phyloP scores from a whole-genome alignment of 2,888 invertebrate species.

The Oasisia sp. region DNA sequence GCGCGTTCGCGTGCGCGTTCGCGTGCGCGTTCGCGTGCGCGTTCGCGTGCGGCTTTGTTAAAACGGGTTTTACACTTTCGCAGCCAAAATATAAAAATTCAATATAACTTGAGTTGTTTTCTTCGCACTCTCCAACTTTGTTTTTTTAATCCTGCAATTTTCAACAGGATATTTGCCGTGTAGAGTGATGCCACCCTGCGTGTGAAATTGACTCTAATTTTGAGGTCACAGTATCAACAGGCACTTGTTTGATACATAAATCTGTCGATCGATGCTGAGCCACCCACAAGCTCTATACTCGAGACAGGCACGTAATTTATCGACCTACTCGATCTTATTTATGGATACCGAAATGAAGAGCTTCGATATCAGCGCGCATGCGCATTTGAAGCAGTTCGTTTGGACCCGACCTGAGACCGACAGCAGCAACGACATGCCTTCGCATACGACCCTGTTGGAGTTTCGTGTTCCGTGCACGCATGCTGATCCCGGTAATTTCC shows the following conservation, averaged over 20 bases:
- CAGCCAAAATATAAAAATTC: constrained; percentile 74
- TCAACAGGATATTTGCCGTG: constrained; percentile 24
- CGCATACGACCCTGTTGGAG: neutral
- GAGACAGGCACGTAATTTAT: neutral
- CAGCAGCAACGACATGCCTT: neutral
- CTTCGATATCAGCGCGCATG: neutral
- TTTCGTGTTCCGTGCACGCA: neutral
- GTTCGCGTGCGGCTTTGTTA: constrained; percentile 21
- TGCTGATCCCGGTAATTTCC: neutral
- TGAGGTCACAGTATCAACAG: too few relatives aligned
- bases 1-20: too few relatives aligned
- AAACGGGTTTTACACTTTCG: constrained; percentile 18
- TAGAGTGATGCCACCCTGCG: neutral
- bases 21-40: too few relatives aligned
- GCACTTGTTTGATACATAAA: too few relatives aligned
- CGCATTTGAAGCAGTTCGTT: neutral
- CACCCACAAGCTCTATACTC: neutral
- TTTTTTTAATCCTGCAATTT: constrained; percentile 70
- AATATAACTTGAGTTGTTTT: constrained; percentile 85
- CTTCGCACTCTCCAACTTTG: constrained; percentile 80
- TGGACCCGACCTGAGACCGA: neutral
- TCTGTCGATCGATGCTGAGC: too few relatives aligned
- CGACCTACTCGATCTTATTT: neutral
- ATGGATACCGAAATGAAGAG: neutral
- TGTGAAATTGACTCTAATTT: neutral